phyloP scores from a whole-genome alignment of 2,797 vertebrate genomes.

The Apogon talboti region DNA sequence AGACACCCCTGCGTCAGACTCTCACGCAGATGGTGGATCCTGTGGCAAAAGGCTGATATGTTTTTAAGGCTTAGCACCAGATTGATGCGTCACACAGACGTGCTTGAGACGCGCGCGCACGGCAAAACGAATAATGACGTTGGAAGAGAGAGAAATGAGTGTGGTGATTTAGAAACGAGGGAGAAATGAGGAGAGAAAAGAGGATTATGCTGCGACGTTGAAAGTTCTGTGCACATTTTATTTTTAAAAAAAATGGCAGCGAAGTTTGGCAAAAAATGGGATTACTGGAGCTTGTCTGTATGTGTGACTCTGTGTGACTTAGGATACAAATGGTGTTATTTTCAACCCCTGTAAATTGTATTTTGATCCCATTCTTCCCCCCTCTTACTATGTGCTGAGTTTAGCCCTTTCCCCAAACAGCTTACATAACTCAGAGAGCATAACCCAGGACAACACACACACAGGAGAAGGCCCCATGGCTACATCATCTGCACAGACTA shows the following conservation, averaged over 20 bases:
- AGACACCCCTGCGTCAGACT: conserved; percentile 22
- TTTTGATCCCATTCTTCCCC: conserved; percentile 29
- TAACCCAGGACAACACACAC: conserved; percentile 32
- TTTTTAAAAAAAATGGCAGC: conserved; percentile 15
- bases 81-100: conserved; percentile 25
- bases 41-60: conserved; percentile 38
- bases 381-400: conserved; percentile 42
- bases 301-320: conserved; percentile 1
- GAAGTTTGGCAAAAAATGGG: conserved; percentile 33
- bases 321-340: conserved; percentile 42
- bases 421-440: conserved; percentile 63
- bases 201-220: conserved; percentile 61
- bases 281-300: conserved; percentile 3
- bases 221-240: conserved; percentile 47
- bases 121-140: conserved; percentile 29
- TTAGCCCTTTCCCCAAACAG: conserved; percentile 59
- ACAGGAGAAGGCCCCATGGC: conserved; percentile 53
- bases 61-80: conserved; percentile 38
- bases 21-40: conserved; percentile 53
- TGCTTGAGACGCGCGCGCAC: conserved; percentile 7
- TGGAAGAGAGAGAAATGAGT: conserved; percentile 32
- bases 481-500: conserved; percentile 59
- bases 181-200: conserved; percentile 57
- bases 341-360: conserved; percentile 42
- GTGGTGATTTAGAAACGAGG: conserved; percentile 36